A percentile compares a stretch with the other conserved stretches of the same genome.
These are phyloP conservation scores for Neelides folsomi DNA, from an alignment of 2,888 invertebrate species.

Conservation along the genomic window DNA sequence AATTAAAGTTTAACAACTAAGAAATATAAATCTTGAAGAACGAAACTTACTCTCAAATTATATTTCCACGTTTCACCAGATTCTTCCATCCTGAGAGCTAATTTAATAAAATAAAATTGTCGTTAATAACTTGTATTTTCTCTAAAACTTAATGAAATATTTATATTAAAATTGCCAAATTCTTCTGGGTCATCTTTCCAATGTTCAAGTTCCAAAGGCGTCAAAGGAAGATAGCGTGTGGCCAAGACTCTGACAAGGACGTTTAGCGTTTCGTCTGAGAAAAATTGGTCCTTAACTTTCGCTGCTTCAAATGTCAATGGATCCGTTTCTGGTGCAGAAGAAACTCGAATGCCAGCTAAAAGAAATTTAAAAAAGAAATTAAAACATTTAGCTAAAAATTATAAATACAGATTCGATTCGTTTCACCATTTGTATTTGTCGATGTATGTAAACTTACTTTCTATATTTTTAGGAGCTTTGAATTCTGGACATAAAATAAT, in stretches of 20 bases:
- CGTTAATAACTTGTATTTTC: neutral
- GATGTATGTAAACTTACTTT: constrained; percentile 40
- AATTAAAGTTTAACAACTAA: neutral
- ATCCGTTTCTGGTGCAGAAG: constrained; percentile 38
- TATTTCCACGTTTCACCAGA: constrained; percentile 90
- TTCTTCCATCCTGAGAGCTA: constrained; percentile 48
- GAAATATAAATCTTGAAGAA: neutral
- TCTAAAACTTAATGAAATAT: neutral
- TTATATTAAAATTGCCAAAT: constrained; percentile 48
- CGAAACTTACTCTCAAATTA: constrained; percentile 57
- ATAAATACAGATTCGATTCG: neutral
- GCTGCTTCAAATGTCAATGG: constrained; percentile 47
- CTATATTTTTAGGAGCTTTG: constrained; percentile 48
- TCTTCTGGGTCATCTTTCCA: constrained; percentile 88
- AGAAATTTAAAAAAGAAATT: constrained; percentile 3
- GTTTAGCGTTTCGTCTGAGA: constrained; percentile 58
- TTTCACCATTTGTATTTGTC: neutral
- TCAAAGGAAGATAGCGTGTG: constrained; percentile 73
- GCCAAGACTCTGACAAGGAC: constrained; percentile 75
- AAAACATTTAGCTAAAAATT: neutral
- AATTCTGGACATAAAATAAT: constrained; percentile 66
- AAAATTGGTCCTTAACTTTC: constrained; percentile 59
- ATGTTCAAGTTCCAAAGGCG: constrained; percentile 63
- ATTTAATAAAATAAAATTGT: constrained; percentile 10
- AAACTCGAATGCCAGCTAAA: constrained; percentile 28